Evolutionary conservation across 2,888 invertebrate genomes (phyloP), one percentile per base, ranked within the genome.

Genomic region (Macrosoma leucophasiata): DNA sequence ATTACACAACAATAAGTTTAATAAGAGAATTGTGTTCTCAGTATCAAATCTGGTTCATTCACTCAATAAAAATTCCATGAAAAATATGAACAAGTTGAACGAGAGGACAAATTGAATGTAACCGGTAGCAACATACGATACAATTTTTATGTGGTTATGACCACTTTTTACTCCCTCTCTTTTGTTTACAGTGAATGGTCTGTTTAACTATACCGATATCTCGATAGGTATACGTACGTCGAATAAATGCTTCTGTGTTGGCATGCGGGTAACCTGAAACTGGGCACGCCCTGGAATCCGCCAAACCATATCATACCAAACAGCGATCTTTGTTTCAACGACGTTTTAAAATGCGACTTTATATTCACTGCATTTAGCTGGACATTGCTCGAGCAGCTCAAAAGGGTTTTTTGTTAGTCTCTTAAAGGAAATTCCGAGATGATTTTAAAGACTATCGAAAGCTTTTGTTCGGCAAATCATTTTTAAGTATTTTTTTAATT

Each of bases 351-450:
- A 62, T 55, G 44, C 55, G 52, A 67, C 71, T 59, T 62, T 69
- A 69, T 58, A 40, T 25, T 44, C 36, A 46, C 39, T 41, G 34
- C 37, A 52, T 58, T 58, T 52, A 55, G 18, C 14, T 41, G 26
- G 42, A 51, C 40, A 50, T 57, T 50, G 42, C 44, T 41, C 40
- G 46, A 37, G 36, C 50, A 36, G 33, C 41, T 41, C 30, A 30
- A 40, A 53, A 41, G 40, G 37, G 39, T 49, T 75, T 74, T 74
- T 77, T 73, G 60, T 59, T 55, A 45, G 49, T 50, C 58, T 58
- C 62, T 62, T 56, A 48, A 48, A 75, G 70, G 68, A 74, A 76
- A 76, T 78, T 63, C 73, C 67, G 48, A 58, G 64, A 57, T 67
- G n/a, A n/a, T n/a, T n/a, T n/a, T n/a, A n/a, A n/a, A n/a, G n/a